Conservation (phyloP, 2,113 vertebrate species). For the Nyctereutes procyonoides region DNA sequence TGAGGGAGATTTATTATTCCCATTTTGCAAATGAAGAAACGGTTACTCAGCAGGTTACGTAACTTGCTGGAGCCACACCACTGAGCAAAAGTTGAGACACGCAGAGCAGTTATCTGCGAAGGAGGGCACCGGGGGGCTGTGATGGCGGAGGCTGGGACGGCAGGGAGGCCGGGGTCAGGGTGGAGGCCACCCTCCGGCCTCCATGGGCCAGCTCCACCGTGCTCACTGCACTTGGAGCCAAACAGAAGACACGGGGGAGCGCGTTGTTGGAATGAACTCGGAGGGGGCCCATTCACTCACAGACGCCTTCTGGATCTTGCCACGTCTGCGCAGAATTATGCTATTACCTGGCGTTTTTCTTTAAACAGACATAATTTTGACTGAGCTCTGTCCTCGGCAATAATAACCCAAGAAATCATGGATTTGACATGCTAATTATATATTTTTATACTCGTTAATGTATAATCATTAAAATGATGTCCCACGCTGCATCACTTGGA, state of each 20-base stretch:
- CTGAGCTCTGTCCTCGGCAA: neutral
- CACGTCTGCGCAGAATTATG: fast-evolving
- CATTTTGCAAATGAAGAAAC: neutral
- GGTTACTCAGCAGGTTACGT: neutral
- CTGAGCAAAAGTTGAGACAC: neutral
- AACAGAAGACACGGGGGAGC: neutral
- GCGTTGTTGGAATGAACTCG: neutral
- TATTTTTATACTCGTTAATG: neutral
- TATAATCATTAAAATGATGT: neutral
- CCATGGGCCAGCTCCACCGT: fast-evolving
- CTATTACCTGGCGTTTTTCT: neutral
- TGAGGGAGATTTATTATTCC: neutral
- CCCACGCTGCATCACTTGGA: neutral
- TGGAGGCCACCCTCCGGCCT: neutral
- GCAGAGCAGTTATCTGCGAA: neutral
- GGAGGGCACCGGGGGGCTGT: fast-evolving
- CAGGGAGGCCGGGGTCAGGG: neutral
- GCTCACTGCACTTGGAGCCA: neutral
- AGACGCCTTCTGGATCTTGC: fast-evolving
- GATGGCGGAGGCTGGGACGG: fast-evolving
- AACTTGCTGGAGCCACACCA: neutral
- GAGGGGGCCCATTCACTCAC: fast-evolving
- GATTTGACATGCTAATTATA: neutral
- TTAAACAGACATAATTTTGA: neutral
- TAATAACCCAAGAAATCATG: neutral